A percentile compares a stretch with the other conserved stretches of the same genome.
phyloP scores from a whole-genome alignment of 2,113 vertebrate species.

The Rostratula benghalensis region DNA sequence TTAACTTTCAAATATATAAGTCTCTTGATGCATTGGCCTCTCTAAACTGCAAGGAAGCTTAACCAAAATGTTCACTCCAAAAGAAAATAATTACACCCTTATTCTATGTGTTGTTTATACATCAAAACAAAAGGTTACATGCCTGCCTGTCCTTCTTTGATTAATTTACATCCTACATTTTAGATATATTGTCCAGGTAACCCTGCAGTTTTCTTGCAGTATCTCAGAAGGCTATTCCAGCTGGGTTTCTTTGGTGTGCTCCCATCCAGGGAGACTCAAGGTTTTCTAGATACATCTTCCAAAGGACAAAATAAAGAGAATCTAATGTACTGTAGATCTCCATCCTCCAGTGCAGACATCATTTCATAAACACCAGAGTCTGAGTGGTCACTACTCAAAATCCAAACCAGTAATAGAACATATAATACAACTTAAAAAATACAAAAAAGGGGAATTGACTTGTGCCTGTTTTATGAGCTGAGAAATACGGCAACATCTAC shows the following conservation, averaged over 20 bases:
- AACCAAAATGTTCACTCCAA: background rate
- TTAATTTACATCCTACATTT: background rate
- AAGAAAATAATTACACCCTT: background rate
- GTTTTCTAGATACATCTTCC: background rate
- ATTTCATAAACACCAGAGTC: conserved; percentile 47
- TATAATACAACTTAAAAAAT: background rate
- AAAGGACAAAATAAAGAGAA: conserved; percentile 50
- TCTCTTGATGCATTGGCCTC: background rate
- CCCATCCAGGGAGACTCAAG: background rate
- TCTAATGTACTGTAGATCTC: background rate
- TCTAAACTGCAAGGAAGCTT: background rate
- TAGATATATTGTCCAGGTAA: background rate
- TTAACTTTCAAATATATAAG: background rate
- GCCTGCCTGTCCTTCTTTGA: background rate
- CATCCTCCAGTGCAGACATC: conserved; percentile 13
- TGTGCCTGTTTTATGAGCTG: background rate
- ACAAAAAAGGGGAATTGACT: background rate
- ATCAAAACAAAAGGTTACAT: background rate
- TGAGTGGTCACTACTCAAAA: conserved; percentile 49
- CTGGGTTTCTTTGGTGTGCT: background rate
- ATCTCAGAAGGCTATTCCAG: background rate
- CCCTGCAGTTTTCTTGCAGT: background rate
- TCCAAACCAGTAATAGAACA: conserved; percentile 44
- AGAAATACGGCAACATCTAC: conserved; percentile 32
- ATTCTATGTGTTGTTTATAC: background rate